phyloP scores from a whole-genome alignment of 2,113 vertebrate species.

The Mustela nigripes region DNA sequence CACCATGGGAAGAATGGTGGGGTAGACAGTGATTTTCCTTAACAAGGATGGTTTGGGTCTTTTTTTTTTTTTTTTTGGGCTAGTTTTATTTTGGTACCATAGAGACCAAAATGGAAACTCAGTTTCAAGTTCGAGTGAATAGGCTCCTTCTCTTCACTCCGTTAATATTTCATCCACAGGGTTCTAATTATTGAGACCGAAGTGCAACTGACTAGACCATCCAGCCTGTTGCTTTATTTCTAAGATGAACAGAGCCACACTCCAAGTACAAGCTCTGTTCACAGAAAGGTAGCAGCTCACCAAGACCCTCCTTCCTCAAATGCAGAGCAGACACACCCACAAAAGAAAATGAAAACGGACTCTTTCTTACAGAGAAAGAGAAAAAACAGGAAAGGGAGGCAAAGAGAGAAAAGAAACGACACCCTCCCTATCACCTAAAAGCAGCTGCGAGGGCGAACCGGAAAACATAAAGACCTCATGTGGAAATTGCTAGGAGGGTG shows the following conservation, averaged over 20 bases:
- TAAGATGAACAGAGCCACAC: background rate
- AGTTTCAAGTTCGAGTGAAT: background rate
- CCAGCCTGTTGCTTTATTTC: background rate
- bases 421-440: background rate
- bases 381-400: background rate
- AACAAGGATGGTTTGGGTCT: background rate
- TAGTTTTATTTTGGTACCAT: background rate
- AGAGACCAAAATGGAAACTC: background rate
- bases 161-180: background rate
- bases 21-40: background rate
- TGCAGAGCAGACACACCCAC: background rate
- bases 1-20: background rate
- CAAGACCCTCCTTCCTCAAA: background rate
- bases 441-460: background rate
- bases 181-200: background rate
- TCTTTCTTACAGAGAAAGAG: slow-evolving; percentile 2
- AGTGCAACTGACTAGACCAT: background rate
- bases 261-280: background rate
- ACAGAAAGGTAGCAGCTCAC: background rate
- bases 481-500: background rate
- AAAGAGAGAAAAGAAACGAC: background rate
- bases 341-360: background rate
- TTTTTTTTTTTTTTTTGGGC: background rate
- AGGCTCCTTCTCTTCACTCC: background rate
- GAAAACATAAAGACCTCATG: background rate